Percentiles rank a stretch among this genome's conserved stretches.
These are phyloP conservation scores for Holothuria glaberrima DNA, from an alignment of 35 echinoderm and acorn worm genomes.

Conservation along the genomic window DNA sequence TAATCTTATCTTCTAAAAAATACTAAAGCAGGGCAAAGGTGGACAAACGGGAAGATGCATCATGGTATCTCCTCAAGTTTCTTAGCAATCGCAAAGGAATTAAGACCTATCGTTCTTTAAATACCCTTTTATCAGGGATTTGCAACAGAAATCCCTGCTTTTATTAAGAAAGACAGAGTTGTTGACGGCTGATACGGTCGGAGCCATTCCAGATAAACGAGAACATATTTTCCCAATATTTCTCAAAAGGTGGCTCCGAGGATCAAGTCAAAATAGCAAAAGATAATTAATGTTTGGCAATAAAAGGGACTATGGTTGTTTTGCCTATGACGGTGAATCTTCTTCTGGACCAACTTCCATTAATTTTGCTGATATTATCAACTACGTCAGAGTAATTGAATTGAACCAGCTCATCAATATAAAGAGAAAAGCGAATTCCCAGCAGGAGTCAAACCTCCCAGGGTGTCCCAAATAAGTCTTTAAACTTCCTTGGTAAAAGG, in stretches of 20 bases:
- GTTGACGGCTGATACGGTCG: not conserved
- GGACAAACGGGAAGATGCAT: not conserved
- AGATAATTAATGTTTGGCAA: not conserved
- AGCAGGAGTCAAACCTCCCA: not conserved
- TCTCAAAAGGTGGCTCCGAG: not conserved
- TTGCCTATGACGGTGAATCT: not conserved
- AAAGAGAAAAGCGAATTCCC: not conserved
- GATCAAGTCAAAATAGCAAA: not conserved
- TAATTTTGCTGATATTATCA: not conserved
- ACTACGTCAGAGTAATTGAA: not conserved
- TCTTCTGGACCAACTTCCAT: not conserved
- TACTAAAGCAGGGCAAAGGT: not conserved
- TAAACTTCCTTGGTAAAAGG: not conserved
- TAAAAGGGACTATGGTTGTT: not conserved
- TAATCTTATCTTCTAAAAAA: not conserved
- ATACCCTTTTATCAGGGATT: no score
- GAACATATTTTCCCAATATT: not conserved
- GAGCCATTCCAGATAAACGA: not conserved
- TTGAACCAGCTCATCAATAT: not conserved
- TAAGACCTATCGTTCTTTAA: not conserved
- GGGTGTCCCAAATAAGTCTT: not conserved
- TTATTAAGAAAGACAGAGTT: not conserved
- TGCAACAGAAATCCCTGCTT: no score
- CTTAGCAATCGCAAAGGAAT: not conserved
- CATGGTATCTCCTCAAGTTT: conserved; percentile 6